A percentile compares a stretch with the other conserved stretches of the same genome.
These are phyloP conservation scores for Diacarnus erythraeanus DNA, from an alignment of 37 sponge, comb jelly and placozoan species.

Conservation along the genomic window DNA sequence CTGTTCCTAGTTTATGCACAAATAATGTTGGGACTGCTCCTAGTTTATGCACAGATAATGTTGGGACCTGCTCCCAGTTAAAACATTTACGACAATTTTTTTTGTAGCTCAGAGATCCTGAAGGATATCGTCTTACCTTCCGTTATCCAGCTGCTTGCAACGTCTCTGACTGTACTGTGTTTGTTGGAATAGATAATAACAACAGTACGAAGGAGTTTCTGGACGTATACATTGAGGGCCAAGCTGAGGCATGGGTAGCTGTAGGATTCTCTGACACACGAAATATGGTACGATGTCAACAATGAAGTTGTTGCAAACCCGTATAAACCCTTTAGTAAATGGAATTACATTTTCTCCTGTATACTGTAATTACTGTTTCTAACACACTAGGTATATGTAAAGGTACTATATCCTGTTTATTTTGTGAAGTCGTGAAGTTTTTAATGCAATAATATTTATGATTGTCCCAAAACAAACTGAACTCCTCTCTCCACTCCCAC, in stretches of 20 bases:
- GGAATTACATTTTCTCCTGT: too few species aligned
- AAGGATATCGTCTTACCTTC: conserved; percentile 13
- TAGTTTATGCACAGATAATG: background rate
- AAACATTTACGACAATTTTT: background rate
- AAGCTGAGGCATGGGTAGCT: conserved; percentile 41
- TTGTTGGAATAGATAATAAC: conserved; percentile 24
- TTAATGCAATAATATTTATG: background rate
- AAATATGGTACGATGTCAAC: conserved; percentile 51
- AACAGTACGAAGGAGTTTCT: conserved; percentile 9
- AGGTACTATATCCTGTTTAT: too few species aligned
- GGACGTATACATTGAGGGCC: conserved; percentile 48
- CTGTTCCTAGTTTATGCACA: background rate
- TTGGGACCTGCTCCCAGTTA: background rate
- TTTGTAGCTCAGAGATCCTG: conserved; percentile 10
- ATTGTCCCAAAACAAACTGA: background rate
- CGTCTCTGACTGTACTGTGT: conserved; percentile 11
- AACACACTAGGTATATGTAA: too few species aligned
- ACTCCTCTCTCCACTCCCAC: background rate
- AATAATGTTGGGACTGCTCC: background rate
- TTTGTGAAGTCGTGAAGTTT: too few species aligned
- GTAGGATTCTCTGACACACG: conserved; percentile 41
- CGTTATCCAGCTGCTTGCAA: conserved; percentile 22
- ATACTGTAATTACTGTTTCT: too few species aligned
- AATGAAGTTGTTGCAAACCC: too few species aligned
- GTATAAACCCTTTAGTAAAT: too few species aligned